These are phyloP conservation scores for Trogon melanurus DNA, from an alignment of 2,113 vertebrate species.

Conservation along the genomic window DNA sequence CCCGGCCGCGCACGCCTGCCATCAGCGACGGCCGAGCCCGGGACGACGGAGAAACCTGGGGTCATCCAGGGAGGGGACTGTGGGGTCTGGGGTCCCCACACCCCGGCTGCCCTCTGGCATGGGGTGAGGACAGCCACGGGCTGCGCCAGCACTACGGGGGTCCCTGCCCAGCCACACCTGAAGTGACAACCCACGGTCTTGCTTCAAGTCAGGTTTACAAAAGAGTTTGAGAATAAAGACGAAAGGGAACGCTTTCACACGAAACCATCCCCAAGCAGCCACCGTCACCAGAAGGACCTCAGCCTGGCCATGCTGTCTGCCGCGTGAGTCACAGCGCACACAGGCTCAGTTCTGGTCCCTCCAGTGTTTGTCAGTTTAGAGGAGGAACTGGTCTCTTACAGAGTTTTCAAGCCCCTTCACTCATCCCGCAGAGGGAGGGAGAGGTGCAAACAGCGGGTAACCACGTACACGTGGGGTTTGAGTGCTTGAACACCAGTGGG, in stretches of 20 bases:
- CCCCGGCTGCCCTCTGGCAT: neutral
- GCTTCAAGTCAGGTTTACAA: neutral
- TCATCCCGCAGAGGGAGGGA: neutral
- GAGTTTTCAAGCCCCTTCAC: neutral
- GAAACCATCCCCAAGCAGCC: neutral
- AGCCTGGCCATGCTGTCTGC: fast-evolving
- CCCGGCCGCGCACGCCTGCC: neutral
- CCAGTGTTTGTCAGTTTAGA: fast-evolving
- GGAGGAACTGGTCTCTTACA: neutral
- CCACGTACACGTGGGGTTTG: neutral
- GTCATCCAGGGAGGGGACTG: neutral
- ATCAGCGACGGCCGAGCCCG: neutral
- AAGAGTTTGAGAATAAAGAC: fast-evolving
- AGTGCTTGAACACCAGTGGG: fast-evolving
- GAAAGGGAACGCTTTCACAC: fast-evolving
- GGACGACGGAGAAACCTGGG: neutral
- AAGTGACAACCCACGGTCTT: fast-evolving
- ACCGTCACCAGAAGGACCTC: fast-evolving
- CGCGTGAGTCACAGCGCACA: fast-evolving
- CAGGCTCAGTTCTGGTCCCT: neutral
- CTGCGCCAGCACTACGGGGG: fast-evolving
- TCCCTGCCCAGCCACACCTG: fast-evolving
- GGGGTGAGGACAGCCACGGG: fast-evolving
- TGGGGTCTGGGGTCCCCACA: fast-evolving
- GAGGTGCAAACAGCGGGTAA: neutral